phyloP scores from a whole-genome alignment of 2,888 invertebrate species.

The Lycophotia porphyrea region DNA sequence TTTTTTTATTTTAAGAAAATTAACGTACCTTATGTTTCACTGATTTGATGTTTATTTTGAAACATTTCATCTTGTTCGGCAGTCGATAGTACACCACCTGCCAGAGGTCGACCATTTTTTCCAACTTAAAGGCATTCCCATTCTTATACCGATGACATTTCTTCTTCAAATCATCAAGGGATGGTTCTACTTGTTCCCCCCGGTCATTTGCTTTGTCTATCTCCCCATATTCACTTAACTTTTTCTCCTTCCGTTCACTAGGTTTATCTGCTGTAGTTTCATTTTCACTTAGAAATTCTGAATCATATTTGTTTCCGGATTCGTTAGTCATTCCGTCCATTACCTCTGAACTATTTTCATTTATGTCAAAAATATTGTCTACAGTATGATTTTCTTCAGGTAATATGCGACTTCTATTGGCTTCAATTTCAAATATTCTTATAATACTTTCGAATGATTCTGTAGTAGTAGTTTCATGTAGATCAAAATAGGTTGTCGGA shows the following conservation, averaged over 20 bases:
- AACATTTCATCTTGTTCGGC: constrained; percentile 70
- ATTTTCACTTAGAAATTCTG: not conserved
- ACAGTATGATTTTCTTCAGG: not conserved
- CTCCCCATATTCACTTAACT: not conserved
- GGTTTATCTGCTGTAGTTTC: constrained; percentile 17
- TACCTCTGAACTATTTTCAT: constrained; percentile 26
- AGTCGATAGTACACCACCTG: constrained; percentile 72
- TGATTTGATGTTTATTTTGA: constrained; percentile 71
- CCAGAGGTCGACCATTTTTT: constrained; percentile 73
- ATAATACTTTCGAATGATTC: not conserved
- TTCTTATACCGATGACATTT: constrained; percentile 60
- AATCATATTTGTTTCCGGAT: not conserved
- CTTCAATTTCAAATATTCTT: not conserved
- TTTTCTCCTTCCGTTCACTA: not conserved
- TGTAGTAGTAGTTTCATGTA: constrained; percentile 19
- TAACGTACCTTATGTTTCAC: constrained; percentile 66
- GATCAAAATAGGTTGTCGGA: not conserved
- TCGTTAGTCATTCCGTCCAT: not conserved
- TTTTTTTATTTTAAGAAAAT: not conserved
- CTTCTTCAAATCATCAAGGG: constrained; percentile 4
- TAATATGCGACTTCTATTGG: not conserved
- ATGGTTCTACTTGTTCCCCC: not conserved
- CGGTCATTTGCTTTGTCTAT: not conserved
- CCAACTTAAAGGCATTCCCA: constrained; percentile 53
- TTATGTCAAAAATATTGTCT: constrained; percentile 3